These are phyloP conservation scores for Plagodis dolabraria DNA, from an alignment of 2,888 invertebrate genomes.

Conservation along the genomic window DNA sequence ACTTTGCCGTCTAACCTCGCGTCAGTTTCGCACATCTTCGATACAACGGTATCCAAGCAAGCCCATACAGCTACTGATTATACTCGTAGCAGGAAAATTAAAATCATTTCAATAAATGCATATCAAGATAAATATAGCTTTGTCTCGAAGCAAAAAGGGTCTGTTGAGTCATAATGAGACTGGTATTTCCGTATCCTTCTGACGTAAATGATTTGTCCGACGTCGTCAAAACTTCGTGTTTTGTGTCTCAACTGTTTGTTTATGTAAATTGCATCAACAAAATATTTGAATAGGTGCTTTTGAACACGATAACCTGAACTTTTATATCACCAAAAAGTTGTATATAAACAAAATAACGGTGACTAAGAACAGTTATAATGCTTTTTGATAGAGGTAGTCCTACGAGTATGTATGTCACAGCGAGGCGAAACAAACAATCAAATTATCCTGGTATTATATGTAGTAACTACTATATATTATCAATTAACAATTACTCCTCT, in stretches of 20 bases:
- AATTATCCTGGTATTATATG: too few relatives aligned
- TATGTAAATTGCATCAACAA: constrained; percentile 10
- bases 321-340: too few relatives aligned
- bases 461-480: too few relatives aligned
- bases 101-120: constrained; percentile 27
- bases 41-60: constrained; percentile 15
- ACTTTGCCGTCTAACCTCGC: constrained; percentile 65
- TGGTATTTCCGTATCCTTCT: constrained; percentile 17
- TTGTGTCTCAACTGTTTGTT: constrained; percentile 16
- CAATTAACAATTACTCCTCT: too few relatives aligned
- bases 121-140: constrained; percentile 37
- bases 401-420: too few relatives aligned
- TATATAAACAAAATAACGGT: too few relatives aligned
- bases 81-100: constrained; percentile 38
- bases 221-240: constrained; percentile 10
- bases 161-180: constrained; percentile 10
- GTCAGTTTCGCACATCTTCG: constrained; percentile 54
- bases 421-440: too few relatives aligned
- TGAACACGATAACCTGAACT: too few relatives aligned
- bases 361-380: too few relatives aligned
- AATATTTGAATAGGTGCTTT: too few relatives aligned
- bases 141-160: constrained; percentile 43
- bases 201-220: background rate
- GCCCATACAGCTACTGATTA: constrained; percentile 27
- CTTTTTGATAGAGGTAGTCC: too few relatives aligned